Evolutionary conservation across 2,888 invertebrate species (phyloP).

Genomic region (Corythucha ciliata): DNA sequence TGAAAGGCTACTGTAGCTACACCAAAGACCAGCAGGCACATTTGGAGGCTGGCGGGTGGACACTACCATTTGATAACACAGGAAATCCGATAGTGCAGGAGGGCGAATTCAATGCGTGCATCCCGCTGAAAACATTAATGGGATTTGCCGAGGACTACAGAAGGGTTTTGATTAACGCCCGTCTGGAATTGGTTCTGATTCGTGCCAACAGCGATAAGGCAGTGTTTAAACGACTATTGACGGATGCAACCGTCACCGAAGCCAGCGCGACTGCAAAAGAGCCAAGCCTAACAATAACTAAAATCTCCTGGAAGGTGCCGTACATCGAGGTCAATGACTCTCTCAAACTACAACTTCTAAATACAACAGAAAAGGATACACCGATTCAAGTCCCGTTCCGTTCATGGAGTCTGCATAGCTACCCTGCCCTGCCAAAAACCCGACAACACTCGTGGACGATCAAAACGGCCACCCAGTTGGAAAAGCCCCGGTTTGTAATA

Average conservation of each 20-base stretch:
- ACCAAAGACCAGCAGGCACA: not conserved
- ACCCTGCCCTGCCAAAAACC: slow-evolving; percentile 39
- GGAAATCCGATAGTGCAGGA: not conserved
- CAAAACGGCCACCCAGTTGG: slow-evolving; percentile 38
- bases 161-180: slow-evolving; percentile 24
- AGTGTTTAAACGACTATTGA: not conserved
- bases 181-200: slow-evolving; percentile 11
- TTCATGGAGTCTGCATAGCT: slow-evolving; percentile 41
- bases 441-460: slow-evolving; percentile 38
- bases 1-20: slow-evolving; percentile 17
- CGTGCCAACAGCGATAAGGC: slow-evolving; percentile 19
- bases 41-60: slow-evolving; percentile 8
- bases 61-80: not conserved
- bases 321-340: slow-evolving; percentile 30
- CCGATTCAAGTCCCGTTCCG: slow-evolving; percentile 35
- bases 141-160: slow-evolving; percentile 34
- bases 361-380: slow-evolving; percentile 23
- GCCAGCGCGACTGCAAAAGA: no score
- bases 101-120: slow-evolving; percentile 22
- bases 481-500: slow-evolving; percentile 41
- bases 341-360: slow-evolving; percentile 29
- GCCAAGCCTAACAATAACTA: slow-evolving; percentile 25
- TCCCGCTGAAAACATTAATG: slow-evolving; percentile 28
- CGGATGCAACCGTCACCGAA: no score
- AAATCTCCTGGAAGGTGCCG: slow-evolving; percentile 33